Base-by-base conservation (phyloP, 2,113 vertebrate genomes). In the Brienomyrus longianalis region DNA sequence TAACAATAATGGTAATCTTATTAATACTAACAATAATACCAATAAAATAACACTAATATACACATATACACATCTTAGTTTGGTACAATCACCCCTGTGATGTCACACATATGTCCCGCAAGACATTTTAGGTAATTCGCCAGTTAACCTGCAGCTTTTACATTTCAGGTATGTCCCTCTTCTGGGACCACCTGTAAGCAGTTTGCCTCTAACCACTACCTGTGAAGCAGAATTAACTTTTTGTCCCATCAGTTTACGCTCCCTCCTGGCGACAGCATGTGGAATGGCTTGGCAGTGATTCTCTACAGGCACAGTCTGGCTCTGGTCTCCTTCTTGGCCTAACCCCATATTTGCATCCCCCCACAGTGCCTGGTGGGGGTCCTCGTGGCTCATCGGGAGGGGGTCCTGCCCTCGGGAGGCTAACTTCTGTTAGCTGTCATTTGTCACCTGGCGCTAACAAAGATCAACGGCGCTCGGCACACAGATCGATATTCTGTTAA, bases 401-500 rank as follows among this genome's bases (percentile, higher is more conserved):
- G 43, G 45, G 90, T 89, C 92, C 94, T 89, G 97, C 96, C 97
- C 97, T 98, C 97, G 97, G 97, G 97, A 97, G 96, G 96, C 23
- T 9, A 95, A 93, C 96, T 97, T 96, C 94, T 97, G 96, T 97
- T 98, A 97, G 96, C 96, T 95, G 95, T 96, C 96, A 98, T 98
- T 98, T 98, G 97, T 99, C 98, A 98, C 97, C 95, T 94, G 95
- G 96, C 95, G 95, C 97, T 98, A 97, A 96, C 96, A 97, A 97
- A 97, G 97, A 98, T 98, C 98, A 99, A 98, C 97, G 97, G 96
- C 97, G 97, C 96, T 98, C 96, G 96, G 96, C 97, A 97, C 96
- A 97, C 96, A 96, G 97, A 99, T 99, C 97, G 97, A 99, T 99
- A 98, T 97, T 98, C 97, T 96, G 96, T 98, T 98, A 98, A 97